Conservation (phyloP, 1,140 invertebrate genomes). For the Drosophila nannoptera region DNA sequence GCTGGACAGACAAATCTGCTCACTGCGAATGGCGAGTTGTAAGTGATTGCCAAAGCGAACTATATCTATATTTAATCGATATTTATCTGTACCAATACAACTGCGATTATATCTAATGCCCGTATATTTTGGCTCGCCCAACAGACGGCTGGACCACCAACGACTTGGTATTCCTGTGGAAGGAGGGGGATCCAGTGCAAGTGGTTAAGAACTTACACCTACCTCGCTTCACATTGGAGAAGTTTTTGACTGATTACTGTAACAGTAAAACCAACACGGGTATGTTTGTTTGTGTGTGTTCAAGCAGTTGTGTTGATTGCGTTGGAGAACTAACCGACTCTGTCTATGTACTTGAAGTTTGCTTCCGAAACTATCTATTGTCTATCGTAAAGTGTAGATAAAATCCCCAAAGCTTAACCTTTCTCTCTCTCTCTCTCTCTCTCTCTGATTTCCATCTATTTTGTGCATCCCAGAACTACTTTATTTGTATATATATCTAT, state of each 20-base stretch:
- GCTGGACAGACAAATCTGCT: slow-evolving; percentile 94
- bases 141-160: slow-evolving; percentile 96
- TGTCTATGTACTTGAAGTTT: slow-evolving; percentile 20
- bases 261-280: slow-evolving; percentile 98
- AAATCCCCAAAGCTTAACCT: neutral
- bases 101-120: neutral
- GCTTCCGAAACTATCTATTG: slow-evolving; percentile 7
- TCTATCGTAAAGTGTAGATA: neutral
- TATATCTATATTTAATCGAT: slow-evolving; percentile 4
- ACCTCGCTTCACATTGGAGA: slow-evolving; percentile 94
- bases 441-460: slow-evolving; percentile 3
- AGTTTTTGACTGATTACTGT: slow-evolving; percentile 95
- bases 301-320: slow-evolving; percentile 38
- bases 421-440: neutral
- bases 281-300: slow-evolving; percentile 79
- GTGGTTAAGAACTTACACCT: slow-evolving; percentile 95
- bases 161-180: slow-evolving; percentile 96
- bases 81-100: slow-evolving; percentile 5
- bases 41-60: slow-evolving; percentile 81
- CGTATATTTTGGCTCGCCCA: slow-evolving; percentile 22
- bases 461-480: slow-evolving; percentile 25
- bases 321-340: slow-evolving; percentile 13
- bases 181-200: slow-evolving; percentile 95
- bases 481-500: slow-evolving; percentile 13
- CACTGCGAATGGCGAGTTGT: slow-evolving; percentile 96